These are phyloP conservation scores for Silurus meridionalis DNA, from an alignment of 2,113 vertebrate species.

Conservation along the genomic window DNA sequence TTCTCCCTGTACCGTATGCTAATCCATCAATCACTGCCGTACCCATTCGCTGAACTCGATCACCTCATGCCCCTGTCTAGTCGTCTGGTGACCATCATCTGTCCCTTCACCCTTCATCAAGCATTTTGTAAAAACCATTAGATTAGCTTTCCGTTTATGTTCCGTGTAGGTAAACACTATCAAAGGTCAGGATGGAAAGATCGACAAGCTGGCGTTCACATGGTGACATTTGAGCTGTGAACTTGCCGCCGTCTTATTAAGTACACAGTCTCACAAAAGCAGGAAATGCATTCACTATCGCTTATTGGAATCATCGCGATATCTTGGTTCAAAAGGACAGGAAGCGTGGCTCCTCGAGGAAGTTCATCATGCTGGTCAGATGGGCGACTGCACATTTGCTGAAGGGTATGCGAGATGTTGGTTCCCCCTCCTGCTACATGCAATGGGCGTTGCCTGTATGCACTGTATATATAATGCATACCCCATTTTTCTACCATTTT, in stretches of 20 bases:
- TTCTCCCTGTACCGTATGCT: not conserved
- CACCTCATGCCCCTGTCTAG: not conserved
- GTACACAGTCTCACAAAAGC: not conserved
- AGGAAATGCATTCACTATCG: not conserved
- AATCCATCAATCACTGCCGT: not conserved
- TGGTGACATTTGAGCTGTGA: conserved; percentile 55
- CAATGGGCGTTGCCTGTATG: no score
- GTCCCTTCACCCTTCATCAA: conserved; percentile 1
- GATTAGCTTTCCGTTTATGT: conserved; percentile 47
- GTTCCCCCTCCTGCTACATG: no score
- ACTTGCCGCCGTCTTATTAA: conserved; percentile 42
- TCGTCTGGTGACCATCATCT: conserved; percentile 13
- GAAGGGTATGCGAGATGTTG: no score
- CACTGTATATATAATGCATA: no score
- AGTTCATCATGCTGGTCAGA: not conserved
- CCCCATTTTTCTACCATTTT: no score
- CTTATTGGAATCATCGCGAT: not conserved
- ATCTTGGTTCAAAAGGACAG: not conserved
- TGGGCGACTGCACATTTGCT: no score
- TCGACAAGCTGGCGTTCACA: conserved; percentile 47
- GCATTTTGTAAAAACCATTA: conserved; percentile 35
- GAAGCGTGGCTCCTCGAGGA: not conserved
- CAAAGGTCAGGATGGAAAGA: conserved; percentile 58
- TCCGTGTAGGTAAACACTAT: conserved; percentile 50
- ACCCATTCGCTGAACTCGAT: not conserved